These are phyloP conservation scores for Cosmia pyralina DNA, from an alignment of 2,888 invertebrate species.

Conservation along the genomic window DNA sequence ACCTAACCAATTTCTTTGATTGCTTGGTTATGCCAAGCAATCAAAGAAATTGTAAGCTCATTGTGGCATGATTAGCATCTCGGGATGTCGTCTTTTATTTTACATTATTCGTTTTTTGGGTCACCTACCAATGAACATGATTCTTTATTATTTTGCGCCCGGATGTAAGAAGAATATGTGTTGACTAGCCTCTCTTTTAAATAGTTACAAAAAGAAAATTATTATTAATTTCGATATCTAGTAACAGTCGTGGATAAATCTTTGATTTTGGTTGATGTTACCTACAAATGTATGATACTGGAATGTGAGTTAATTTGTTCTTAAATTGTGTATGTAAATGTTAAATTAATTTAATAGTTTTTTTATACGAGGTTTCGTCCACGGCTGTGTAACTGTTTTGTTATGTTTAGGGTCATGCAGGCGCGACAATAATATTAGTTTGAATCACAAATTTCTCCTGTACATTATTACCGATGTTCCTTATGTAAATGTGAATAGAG, in stretches of 20 bases:
- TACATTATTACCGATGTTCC: constrained; percentile 58
- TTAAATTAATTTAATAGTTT: constrained; percentile 30
- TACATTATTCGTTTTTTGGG: neutral
- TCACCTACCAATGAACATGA: neutral
- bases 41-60: neutral
- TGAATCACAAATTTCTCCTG: constrained; percentile 46
- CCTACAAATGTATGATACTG: constrained; percentile 36
- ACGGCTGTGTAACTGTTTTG: constrained; percentile 36
- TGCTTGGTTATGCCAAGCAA: too few species aligned
- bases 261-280: constrained; percentile 35
- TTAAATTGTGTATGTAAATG: constrained; percentile 25
- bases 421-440: constrained; percentile 44
- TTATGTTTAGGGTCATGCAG: constrained; percentile 30
- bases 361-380: constrained; percentile 22
- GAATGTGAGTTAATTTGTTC: constrained; percentile 29
- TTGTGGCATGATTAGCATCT: neutral
- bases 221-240: constrained; percentile 19
- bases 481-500: constrained; percentile 76
- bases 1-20: too few species aligned
- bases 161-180: constrained; percentile 2
- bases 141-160: constrained; percentile 35
- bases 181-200: constrained; percentile 37
- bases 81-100: constrained; percentile 34
- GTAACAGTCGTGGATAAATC: constrained; percentile 40
- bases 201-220: constrained; percentile 18